Base-by-base conservation (phyloP, 2,113 vertebrate genomes). In the Mionectes macconnelli region DNA sequence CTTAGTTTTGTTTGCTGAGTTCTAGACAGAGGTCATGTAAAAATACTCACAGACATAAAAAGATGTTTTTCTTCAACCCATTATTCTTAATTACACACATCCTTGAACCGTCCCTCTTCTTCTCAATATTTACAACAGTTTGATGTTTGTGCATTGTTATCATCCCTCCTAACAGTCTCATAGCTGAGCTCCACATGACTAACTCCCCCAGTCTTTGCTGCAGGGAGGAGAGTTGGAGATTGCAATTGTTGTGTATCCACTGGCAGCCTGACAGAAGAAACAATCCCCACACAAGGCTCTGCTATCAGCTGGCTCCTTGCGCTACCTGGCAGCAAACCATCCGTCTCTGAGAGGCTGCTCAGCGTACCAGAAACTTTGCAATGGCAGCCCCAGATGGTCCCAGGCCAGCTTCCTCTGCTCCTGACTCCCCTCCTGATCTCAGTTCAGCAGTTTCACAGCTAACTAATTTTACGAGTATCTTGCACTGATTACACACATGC, bases 201-300 rank as follows among this genome's bases (percentile, higher is more conserved):
- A 70, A 77, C 82, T 93, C 72, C 56, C 44, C 75, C 91, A 90
- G 95, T 94, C 85, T 96, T 74, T 44, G 30, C 11, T 52, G 79
- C 64, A 66, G 93, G 92, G 92, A 93, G 90, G 72, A 93, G 75
- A 2, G 1, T 75, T n/a, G 44, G 63, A 88, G 81, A 88, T 30
- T 92, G 85, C 52, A 63, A 8, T 63, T 88, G 77, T 45, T 89
- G 63, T 83, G 75, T 77, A 55, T 86, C 60, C 64, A n/a, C 72
- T 92, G 94, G 93, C 92, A 96, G 87, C 45, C 79, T 80, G 93
- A 91, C 85, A 92, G 68, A 74, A 23, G 52, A 59, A 97, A 74
- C 68, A 90, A 84, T 80, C 67, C 42, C 42, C 42, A 55, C 59
- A 35, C 59, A 84, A 30, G 30, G 3, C 49, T 63, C 30, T 0